phyloP scores from a whole-genome alignment of 2,888 invertebrate genomes.

The Zele albiditarsus region DNA sequence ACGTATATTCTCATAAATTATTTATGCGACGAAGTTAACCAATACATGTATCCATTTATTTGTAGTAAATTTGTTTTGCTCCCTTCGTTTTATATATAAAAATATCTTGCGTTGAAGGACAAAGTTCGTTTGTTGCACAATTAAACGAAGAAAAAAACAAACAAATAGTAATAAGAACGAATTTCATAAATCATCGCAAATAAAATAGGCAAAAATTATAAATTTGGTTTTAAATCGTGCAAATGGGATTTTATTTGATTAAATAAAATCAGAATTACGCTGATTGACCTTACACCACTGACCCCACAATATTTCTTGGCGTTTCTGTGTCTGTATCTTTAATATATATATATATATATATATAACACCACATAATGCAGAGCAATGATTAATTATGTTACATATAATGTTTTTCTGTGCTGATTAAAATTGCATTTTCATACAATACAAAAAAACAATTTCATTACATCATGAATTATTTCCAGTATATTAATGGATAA shows the following conservation, averaged over 20 bases:
- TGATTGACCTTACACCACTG: neutral
- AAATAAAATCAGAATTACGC: slow-evolving; percentile 1
- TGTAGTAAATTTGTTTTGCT: neutral
- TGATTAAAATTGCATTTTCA: neutral
- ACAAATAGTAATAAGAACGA: neutral
- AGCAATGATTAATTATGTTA: neutral
- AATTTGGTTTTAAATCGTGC: neutral
- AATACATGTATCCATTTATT: neutral
- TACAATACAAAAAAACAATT: neutral
- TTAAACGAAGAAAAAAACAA: neutral
- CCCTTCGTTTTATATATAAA: neutral
- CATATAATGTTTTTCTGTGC: neutral
- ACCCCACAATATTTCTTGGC: neutral
- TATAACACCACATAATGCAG: neutral
- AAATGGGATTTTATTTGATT: neutral
- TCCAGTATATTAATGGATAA: neutral
- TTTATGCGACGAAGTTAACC: neutral
- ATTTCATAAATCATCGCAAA: neutral
- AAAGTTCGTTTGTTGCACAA: neutral
- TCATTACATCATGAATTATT: neutral
- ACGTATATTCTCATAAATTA: neutral
- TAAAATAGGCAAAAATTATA: neutral
- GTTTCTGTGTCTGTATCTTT: neutral
- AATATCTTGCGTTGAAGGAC: neutral
- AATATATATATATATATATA: neutral